Conservation (phyloP, 2,113 vertebrate genomes). For the Clupea harengus region DNA sequence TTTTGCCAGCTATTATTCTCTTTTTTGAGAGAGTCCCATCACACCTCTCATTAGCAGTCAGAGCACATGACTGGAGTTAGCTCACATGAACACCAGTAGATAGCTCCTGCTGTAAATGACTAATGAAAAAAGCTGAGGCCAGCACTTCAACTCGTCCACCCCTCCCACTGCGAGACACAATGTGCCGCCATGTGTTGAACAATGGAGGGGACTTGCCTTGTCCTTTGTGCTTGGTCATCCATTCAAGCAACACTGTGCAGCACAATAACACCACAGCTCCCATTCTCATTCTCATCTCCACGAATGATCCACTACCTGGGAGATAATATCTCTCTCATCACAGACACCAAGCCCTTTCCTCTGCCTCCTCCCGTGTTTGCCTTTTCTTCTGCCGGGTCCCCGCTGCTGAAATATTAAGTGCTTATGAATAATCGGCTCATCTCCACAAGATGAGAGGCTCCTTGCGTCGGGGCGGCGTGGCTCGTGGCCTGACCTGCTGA, state of each 20-base stretch:
- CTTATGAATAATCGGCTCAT: conserved; percentile 43
- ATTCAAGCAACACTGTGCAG: not conserved
- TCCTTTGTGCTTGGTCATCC: not conserved
- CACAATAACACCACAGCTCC: conserved; percentile 10
- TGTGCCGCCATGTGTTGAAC: not conserved
- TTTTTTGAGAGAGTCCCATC: not conserved
- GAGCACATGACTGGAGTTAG: not conserved
- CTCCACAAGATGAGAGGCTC: conserved; percentile 32
- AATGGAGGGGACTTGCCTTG: not conserved
- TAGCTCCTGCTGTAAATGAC: not conserved
- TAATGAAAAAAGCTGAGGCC: not conserved
- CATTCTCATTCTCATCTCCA: not conserved
- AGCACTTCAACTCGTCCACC: not conserved
- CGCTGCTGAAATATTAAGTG: conserved; percentile 45
- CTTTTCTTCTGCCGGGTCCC: conserved; percentile 24
- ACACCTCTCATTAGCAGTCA: not conserved
- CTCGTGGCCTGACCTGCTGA: conserved; percentile 30
- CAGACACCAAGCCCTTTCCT: conserved; percentile 24
- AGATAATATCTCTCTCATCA: conserved; percentile 44
- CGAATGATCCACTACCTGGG: conserved; percentile 31
- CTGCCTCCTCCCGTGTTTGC: conserved; percentile 18
- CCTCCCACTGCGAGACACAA: not conserved
- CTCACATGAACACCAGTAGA: not conserved
- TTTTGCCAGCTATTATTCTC: not conserved
- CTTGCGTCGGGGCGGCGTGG: conserved; percentile 5